Evolutionary conservation across 2,113 vertebrate genomes (phyloP).

Genomic region (Scartelaos histophorus): DNA sequence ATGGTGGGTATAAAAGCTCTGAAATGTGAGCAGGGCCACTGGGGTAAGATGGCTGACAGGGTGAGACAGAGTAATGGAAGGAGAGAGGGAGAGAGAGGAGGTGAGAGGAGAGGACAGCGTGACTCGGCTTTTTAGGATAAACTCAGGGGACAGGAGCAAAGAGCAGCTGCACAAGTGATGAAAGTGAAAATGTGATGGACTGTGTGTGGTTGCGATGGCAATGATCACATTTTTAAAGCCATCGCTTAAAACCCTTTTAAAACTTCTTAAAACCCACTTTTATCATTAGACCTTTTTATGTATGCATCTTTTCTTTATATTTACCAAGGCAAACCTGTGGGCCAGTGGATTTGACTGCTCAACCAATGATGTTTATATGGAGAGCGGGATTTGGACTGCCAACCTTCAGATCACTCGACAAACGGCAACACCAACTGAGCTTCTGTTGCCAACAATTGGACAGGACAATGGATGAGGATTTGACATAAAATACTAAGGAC

Average conservation of each 20-base stretch:
- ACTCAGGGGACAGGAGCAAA: not conserved
- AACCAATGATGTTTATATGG: too few relatives aligned
- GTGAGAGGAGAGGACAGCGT: not conserved
- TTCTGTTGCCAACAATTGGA: too few relatives aligned
- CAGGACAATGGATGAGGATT: not conserved
- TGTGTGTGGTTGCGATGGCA: not conserved
- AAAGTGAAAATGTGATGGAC: not conserved
- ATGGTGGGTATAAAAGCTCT: conserved; percentile 7
- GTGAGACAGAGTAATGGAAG: conserved; percentile 35
- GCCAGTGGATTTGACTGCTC: too few relatives aligned
- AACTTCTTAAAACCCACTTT: too few relatives aligned
- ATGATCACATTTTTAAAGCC: too few relatives aligned
- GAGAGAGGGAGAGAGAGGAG: not conserved
- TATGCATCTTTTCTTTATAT: too few relatives aligned
- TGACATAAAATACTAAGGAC: not conserved
- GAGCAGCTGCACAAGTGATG: not conserved
- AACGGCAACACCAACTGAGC: too few relatives aligned
- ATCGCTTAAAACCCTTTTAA: too few relatives aligned
- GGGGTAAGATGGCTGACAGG: conserved; percentile 19
- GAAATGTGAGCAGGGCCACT: conserved; percentile 7
- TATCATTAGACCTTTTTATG: too few relatives aligned
- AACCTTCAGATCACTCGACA: too few relatives aligned
- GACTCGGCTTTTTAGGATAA: conserved; percentile 7
- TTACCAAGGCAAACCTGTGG: too few relatives aligned
- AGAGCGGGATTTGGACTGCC: too few relatives aligned